Evolutionary conservation across 2,797 vertebrate species (phyloP), one percentile per base, ranked within the genome.

Genomic region (Phylloscopus collybita): DNA sequence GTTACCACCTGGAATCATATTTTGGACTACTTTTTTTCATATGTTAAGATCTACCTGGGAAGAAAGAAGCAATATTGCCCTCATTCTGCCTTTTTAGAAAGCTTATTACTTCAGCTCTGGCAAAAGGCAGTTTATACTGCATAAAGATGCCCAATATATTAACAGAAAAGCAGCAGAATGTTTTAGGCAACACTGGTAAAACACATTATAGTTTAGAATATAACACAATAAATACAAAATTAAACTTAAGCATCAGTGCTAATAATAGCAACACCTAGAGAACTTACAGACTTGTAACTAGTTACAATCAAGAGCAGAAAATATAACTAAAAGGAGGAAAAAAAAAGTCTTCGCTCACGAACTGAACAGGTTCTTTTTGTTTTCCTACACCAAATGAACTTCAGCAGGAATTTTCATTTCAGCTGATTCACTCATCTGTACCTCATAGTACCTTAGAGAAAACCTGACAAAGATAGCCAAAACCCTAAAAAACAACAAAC

Each of bases 41-140:
- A 78, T 44, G 53, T 80, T 89, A 92, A 84, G 86, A 92, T 56
- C 49, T 76, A 85, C 74, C 86, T 32, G 86, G 38, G 78, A 96
- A 94, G 54, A 86, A 3, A 92, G 66, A 96, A 82, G 65, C 61
- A 92, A 87, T 22, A 61, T 13, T 90, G 81, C 71, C 92, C 81
- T 91, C 89, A 89, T 89, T 96, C 91, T 95, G 94, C 95, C 95
- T 97, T 96, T 94, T 73, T 17, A 88, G 80, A 97, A 92, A 79
- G 66, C 76, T 64, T 88, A 54, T 74, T 80, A 80, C 64, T 91
- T 89, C 78, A 80, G 50, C 81, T 86, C 85, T 86, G 85, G 65
- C 89, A 67, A 96, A 95, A 79, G n/a, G 64, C 62, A 84, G 70
- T 70, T 93, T 94, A 89, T 45, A 70, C 34, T 49, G 79, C 59